phyloP scores from a whole-genome alignment of 2,888 invertebrate genomes.

The Orthosia gracilis region DNA sequence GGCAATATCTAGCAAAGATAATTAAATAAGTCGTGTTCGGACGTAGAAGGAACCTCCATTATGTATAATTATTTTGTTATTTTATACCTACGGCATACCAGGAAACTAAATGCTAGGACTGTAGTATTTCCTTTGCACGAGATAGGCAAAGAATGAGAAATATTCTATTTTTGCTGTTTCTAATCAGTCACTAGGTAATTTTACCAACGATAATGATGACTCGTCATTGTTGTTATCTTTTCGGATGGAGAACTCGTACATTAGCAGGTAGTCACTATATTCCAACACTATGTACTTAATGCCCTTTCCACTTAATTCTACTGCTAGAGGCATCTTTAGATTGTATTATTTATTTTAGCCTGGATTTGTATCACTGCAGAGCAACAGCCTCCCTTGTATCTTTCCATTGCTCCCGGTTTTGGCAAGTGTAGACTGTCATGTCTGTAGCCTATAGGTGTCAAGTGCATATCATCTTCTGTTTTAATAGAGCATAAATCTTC shows the following conservation, averaged over 20 bases:
- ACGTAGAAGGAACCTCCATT: not conserved
- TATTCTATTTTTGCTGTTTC: not conserved
- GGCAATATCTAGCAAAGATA: constrained; percentile 5
- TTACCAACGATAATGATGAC: not conserved
- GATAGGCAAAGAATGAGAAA: not conserved
- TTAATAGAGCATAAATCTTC: no score
- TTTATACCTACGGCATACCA: not conserved
- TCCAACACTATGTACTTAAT: not conserved
- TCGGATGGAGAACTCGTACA: not conserved
- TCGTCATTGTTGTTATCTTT: not conserved
- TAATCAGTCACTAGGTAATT: not conserved
- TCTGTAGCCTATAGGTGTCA: no score
- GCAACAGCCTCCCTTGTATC: no score
- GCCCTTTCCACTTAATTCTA: not conserved
- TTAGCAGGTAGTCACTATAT: not conserved
- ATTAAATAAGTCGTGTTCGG: not conserved
- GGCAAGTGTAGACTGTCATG: no score
- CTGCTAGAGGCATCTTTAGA: not conserved
- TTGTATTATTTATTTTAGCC: no score
- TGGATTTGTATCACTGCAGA: not conserved
- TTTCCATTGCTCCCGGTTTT: no score
- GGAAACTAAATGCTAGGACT: not conserved
- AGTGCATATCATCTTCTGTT: no score
- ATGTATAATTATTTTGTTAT: no score
- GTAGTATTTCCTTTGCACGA: no score